phyloP scores from a whole-genome alignment of 2,797 vertebrate genomes.

The Kryptopterus vitreolus region DNA sequence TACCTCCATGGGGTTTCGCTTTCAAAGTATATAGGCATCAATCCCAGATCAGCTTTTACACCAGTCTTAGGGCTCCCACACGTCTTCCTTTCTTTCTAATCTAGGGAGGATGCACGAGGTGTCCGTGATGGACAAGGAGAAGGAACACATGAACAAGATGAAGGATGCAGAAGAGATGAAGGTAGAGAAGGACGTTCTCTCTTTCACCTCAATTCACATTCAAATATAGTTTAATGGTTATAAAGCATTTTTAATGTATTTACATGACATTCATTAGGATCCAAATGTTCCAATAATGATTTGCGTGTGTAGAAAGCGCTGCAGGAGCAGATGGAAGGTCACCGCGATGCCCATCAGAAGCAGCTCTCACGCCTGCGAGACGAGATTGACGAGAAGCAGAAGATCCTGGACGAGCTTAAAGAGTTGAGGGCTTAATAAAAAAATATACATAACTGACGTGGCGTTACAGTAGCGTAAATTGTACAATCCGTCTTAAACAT shows the following conservation, averaged over 20 bases:
- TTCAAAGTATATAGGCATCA: too few species aligned
- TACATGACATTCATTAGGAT: too few species aligned
- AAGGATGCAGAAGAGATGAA: constrained; percentile 95
- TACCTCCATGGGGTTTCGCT: too few species aligned
- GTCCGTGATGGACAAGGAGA: constrained; percentile 92
- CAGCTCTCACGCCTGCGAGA: constrained; percentile 91
- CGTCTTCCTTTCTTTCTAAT: constrained; percentile 11
- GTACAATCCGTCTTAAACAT: too few species aligned
- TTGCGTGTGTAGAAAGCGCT: constrained; percentile 78
- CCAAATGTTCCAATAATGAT: neutral
- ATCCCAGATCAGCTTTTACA: too few species aligned
- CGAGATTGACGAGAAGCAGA: constrained; percentile 90
- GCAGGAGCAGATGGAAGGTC: constrained; percentile 96
- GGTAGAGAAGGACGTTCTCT: constrained; percentile 66
- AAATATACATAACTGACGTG: neutral
- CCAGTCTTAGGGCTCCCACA: too few species aligned
- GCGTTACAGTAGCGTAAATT: too few species aligned
- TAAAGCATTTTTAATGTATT: too few species aligned
- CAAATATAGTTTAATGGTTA: neutral
- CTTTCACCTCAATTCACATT: neutral
- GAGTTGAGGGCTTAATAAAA: constrained; percentile 72
- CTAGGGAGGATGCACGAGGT: constrained; percentile 89
- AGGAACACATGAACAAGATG: constrained; percentile 88
- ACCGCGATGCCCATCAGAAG: constrained; percentile 92
- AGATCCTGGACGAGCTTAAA: constrained; percentile 83